Conservation (phyloP, 2,888 invertebrate species). For the Blera fallax region DNA sequence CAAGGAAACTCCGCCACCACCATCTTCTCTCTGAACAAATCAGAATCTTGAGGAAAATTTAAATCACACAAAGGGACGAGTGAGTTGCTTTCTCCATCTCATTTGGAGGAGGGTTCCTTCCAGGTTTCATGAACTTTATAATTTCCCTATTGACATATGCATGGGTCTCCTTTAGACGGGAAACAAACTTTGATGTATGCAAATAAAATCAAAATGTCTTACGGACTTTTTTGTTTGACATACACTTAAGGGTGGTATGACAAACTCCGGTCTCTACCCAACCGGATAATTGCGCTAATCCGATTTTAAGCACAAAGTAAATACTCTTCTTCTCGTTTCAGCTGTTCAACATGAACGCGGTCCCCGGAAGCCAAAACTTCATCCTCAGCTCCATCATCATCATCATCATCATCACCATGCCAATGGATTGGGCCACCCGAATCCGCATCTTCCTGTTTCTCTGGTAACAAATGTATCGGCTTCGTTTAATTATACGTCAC, state of each 20-base stretch:
- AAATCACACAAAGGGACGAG: slow-evolving; percentile 25
- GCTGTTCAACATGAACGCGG: slow-evolving; percentile 99
- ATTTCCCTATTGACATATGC: slow-evolving; percentile 48
- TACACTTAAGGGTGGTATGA: slow-evolving; percentile 25
- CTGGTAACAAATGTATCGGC: slow-evolving; percentile 81
- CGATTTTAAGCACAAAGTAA: slow-evolving; percentile 80
- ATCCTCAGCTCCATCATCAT: slow-evolving; percentile 82
- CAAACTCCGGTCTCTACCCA: slow-evolving; percentile 74
- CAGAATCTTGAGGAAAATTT: slow-evolving; percentile 50
- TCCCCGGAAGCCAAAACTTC: slow-evolving; percentile 95
- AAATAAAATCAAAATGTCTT: slow-evolving; percentile 71
- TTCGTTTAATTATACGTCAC: slow-evolving; percentile 81
- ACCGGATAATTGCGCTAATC: slow-evolving; percentile 81
- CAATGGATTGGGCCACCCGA: slow-evolving; percentile 73
- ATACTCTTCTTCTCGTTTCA: slow-evolving; percentile 82
- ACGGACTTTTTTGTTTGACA: slow-evolving; percentile 61
- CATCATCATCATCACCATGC: slow-evolving; percentile 79
- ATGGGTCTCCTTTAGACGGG: neutral
- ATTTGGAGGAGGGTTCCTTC: slow-evolving; percentile 1
- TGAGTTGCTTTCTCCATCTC: neutral
- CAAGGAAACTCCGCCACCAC: neutral
- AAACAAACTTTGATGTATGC: slow-evolving; percentile 69
- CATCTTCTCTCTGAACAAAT: slow-evolving; percentile 42
- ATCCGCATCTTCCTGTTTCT: slow-evolving; percentile 80
- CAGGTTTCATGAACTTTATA: slow-evolving; percentile 35